A percentile compares a stretch with the other conserved stretches of the same genome.
Evolutionary conservation across 1,140 invertebrate species (phyloP).

Genomic region (Pseudomyrmex cubaensis): DNA sequence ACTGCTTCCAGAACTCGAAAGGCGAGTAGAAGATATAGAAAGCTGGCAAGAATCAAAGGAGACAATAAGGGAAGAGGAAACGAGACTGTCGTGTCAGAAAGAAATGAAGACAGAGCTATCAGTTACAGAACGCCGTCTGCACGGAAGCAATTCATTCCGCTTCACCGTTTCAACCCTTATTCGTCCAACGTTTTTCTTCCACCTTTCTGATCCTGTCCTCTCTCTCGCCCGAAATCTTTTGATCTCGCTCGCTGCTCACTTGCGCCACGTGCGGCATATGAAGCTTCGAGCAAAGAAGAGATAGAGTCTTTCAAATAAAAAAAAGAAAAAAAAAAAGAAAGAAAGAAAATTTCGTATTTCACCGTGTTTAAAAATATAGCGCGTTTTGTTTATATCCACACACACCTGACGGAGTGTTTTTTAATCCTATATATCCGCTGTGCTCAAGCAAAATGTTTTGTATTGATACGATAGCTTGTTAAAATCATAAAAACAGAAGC

Average conservation of each 20-base stretch:
- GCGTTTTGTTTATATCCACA: too few relatives aligned
- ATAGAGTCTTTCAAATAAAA: neutral
- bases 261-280: slow-evolving; percentile 42
- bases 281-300: slow-evolving; percentile 46
- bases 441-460: neutral
- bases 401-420: too few relatives aligned
- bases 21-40: slow-evolving; percentile 40
- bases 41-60: slow-evolving; percentile 71
- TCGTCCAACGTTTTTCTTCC: slow-evolving; percentile 74
- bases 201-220: slow-evolving; percentile 65
- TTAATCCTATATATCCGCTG: too few relatives aligned
- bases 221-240: slow-evolving; percentile 47
- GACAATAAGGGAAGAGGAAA: slow-evolving; percentile 69
- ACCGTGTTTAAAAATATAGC: too few relatives aligned
- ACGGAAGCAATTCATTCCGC: slow-evolving; percentile 81
- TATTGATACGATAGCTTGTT: slow-evolving; percentile 25
- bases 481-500: slow-evolving; percentile 39
- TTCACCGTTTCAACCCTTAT: slow-evolving; percentile 77
- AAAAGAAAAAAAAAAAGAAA: neutral
- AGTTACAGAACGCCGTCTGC: slow-evolving; percentile 80
- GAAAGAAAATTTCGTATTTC: neutral
- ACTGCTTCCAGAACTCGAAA: slow-evolving; percentile 50
- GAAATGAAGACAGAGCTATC: slow-evolving; percentile 82
- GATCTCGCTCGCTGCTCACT: slow-evolving; percentile 53
- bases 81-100: slow-evolving; percentile 78